Base-by-base conservation (phyloP, 2,888 invertebrate species). In the Erebia ligea region DNA sequence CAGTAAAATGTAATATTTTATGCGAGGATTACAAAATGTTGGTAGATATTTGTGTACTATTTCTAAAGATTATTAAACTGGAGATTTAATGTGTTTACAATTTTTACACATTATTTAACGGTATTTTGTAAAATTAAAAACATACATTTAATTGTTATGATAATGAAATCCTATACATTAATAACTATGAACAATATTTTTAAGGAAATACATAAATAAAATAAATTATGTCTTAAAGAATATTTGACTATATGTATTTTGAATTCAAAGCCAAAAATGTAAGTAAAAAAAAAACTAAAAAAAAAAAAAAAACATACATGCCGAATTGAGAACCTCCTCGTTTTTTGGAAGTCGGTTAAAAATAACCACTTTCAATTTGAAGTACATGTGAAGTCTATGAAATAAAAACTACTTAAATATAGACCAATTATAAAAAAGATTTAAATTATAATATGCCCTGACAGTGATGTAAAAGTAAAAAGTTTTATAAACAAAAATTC, bases 11-110 rank as follows among this genome's bases (percentile, higher is more conserved):
- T 10, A 17, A 52, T 52, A 52, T 54, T 52, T 54, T 54, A 54
- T 54, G 54, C 54, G 54, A 54, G 54, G 54, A 54, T 54, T 54
- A 54, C 54, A 54, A 17, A 54, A 54, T 54, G 54, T 19, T 11
- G 9, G 10, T 54, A 50, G 8, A n/a, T 50, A 52, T 52, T 52
- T 52, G n/a, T 17, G 17, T 52, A 52, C 1, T 17, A 17, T 52
- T 17, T 19, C 50, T 50, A 50, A 0, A 48, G 5, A 48, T 48
- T 15, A 25, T 25, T 15, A n/a, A 5, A 48, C 5, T 48, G 15
- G 34, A 34, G 34, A 50, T 17, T 9, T 54, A 10, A 19, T 19
- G 3, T 9, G 19, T 19, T 54, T 52, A 17, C 9, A 17, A n/a
- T 17, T 54, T 17, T 17, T 54, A 19, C 3, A 54, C 19, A 19